phyloP scores from a whole-genome alignment of 1,140 invertebrate species.

The Brachionus asplanchnoidis region DNA sequence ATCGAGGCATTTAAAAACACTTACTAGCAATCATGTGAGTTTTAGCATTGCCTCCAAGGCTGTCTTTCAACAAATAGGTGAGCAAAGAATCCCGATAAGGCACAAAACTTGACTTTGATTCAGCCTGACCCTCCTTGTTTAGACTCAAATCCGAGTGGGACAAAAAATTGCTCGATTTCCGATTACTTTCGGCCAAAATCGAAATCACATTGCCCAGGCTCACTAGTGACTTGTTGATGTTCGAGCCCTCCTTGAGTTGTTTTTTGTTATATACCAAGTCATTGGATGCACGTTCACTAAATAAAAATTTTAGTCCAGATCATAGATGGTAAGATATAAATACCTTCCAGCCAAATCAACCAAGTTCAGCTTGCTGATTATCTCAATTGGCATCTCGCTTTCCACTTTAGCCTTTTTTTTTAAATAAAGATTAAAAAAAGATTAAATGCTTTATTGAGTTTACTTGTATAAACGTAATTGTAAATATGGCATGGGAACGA shows the following conservation, averaged over 20 bases:
- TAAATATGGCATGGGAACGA: slow-evolving; percentile 95
- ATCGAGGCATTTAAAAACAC: slow-evolving; percentile 46
- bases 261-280: slow-evolving; percentile 55
- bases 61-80: slow-evolving; percentile 64
- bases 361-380: slow-evolving; percentile 63
- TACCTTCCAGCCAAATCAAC: slow-evolving; percentile 67
- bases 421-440: background rate
- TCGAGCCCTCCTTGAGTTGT: slow-evolving; percentile 62
- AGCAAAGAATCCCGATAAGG: slow-evolving; percentile 64
- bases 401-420: slow-evolving; percentile 22
- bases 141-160: slow-evolving; percentile 80
- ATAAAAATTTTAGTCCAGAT: background rate
- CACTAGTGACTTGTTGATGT: slow-evolving; percentile 63
- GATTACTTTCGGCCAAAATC: slow-evolving; percentile 47
- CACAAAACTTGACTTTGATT: slow-evolving; percentile 51
- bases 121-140: slow-evolving; percentile 86
- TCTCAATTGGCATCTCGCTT: slow-evolving; percentile 56
- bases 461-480: slow-evolving; percentile 81
- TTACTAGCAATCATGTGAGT: slow-evolving; percentile 63
- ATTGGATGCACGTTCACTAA: slow-evolving; percentile 55
- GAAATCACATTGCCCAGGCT: slow-evolving; percentile 62
- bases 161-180: background rate
- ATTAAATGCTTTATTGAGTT: slow-evolving; percentile 62
- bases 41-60: slow-evolving; percentile 65
- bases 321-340: slow-evolving; percentile 26